Conservation (phyloP, 1,140 invertebrate genomes). For the Centruroides vittatus region DNA sequence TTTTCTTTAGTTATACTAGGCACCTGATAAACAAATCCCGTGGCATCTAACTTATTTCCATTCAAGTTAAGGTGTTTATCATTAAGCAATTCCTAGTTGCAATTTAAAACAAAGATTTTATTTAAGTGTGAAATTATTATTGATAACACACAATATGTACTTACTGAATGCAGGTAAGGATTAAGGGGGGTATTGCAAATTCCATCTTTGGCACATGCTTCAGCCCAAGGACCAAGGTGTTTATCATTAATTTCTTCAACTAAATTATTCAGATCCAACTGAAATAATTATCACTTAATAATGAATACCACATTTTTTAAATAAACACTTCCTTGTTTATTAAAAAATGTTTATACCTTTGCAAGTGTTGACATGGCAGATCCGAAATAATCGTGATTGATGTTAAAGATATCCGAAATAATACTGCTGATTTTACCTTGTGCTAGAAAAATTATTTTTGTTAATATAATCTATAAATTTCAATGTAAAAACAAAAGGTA, state of each 20-base stretch:
- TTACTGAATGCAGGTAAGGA: constrained; percentile 57
- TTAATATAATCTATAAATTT: background rate
- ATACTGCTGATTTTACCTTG: constrained; percentile 64
- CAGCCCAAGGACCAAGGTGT: constrained; percentile 77
- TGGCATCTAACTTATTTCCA: constrained; percentile 44
- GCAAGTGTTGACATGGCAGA: constrained; percentile 57
- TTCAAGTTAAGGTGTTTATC: constrained; percentile 64
- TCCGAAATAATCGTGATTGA: constrained; percentile 74
- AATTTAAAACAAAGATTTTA: too few species aligned
- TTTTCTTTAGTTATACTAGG: constrained; percentile 23
- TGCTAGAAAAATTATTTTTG: constrained; percentile 26
- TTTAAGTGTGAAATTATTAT: too few species aligned
- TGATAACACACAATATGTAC: too few species aligned
- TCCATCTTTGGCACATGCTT: constrained; percentile 54
- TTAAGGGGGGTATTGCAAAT: constrained; percentile 72
- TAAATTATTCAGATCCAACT: constrained; percentile 43
- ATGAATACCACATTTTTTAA: background rate
- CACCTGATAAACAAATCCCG: constrained; percentile 26
- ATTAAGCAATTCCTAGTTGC: constrained; percentile 47
- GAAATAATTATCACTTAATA: constrained; percentile 2
- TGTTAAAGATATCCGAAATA: constrained; percentile 65
- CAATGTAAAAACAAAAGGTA: background rate
- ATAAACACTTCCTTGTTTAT: background rate
- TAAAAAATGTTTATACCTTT: constrained; percentile 39
- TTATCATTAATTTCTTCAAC: constrained; percentile 84